Evolutionary conservation across 2,888 invertebrate species (phyloP).

Genomic region (Spodoptera littoralis): DNA sequence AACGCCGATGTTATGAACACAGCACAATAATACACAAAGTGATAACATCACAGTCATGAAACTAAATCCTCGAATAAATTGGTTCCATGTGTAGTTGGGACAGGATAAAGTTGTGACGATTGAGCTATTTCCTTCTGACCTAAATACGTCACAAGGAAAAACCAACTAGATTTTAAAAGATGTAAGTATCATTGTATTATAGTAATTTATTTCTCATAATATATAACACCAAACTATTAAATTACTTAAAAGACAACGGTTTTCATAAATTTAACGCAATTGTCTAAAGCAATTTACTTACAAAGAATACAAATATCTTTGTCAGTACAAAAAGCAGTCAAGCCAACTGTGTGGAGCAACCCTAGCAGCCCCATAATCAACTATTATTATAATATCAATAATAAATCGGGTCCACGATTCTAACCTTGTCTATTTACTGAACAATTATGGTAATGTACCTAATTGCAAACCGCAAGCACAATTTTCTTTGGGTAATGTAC

Average conservation of each 20-base stretch:
- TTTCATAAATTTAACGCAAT: slow-evolving; percentile 6
- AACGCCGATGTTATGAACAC: slow-evolving; percentile 61
- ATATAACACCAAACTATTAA: no score
- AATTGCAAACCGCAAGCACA: slow-evolving; percentile 31
- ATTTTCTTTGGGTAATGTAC: slow-evolving; percentile 14
- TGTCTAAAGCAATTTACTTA: slow-evolving; percentile 12
- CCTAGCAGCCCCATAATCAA: slow-evolving; percentile 9
- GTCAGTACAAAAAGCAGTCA: slow-evolving; percentile 30
- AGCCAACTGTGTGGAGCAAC: no score
- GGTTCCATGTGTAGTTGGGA: slow-evolving; percentile 26
- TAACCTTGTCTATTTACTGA: slow-evolving; percentile 28
- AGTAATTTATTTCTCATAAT: no score
- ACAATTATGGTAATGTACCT: slow-evolving; percentile 19
- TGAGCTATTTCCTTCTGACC: slow-evolving; percentile 54
- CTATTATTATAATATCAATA: slow-evolving; percentile 38
- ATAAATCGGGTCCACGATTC: slow-evolving; percentile 23
- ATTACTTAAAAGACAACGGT: no score
- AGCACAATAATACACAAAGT: slow-evolving; percentile 62
- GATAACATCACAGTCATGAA: slow-evolving; percentile 40
- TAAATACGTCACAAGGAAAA: slow-evolving; percentile 15
- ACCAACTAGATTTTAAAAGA: slow-evolving; percentile 9
- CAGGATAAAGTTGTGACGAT: slow-evolving; percentile 50
- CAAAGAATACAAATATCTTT: slow-evolving; percentile 26
- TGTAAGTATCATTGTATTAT: neutral
- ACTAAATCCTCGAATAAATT: slow-evolving; percentile 29